A percentile compares a stretch with the other conserved stretches of the same genome.
phyloP scores from a whole-genome alignment of 2,888 invertebrate species.

The Amphipoea oculea region DNA sequence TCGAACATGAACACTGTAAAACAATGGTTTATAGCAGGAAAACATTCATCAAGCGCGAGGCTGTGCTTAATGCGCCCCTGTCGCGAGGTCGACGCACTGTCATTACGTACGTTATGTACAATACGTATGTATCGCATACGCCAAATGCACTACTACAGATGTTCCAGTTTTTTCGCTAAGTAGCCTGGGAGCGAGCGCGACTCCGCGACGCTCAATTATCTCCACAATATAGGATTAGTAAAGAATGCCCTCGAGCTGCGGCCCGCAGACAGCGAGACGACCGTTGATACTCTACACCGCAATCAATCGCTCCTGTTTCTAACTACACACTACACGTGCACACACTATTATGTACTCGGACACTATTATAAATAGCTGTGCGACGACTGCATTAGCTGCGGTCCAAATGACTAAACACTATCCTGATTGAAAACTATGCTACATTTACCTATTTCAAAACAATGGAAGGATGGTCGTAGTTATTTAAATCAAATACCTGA shows the following conservation, averaged over 20 bases:
- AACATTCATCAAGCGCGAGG: slow-evolving; percentile 74
- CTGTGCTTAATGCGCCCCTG: slow-evolving; percentile 65
- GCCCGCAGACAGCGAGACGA: slow-evolving; percentile 76
- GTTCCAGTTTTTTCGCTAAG: slow-evolving; percentile 72
- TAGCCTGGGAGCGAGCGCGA: slow-evolving; percentile 38
- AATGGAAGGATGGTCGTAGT: slow-evolving; percentile 20
- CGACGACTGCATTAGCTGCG: slow-evolving; percentile 54
- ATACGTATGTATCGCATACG: slow-evolving; percentile 69
- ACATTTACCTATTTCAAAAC: slow-evolving; percentile 47
- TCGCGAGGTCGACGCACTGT: slow-evolving; percentile 69
- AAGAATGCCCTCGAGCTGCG: slow-evolving; percentile 65
- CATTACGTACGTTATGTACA: slow-evolving; percentile 59
- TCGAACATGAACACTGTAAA: slow-evolving; percentile 70
- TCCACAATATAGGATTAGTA: slow-evolving; percentile 67
- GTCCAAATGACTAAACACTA: slow-evolving; percentile 51
- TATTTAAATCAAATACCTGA: slow-evolving; percentile 31
- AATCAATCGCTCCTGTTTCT: slow-evolving; percentile 70
- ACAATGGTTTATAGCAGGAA: slow-evolving; percentile 78
- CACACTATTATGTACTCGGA: slow-evolving; percentile 54
- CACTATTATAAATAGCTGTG: slow-evolving; percentile 58
- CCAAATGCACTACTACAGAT: slow-evolving; percentile 69
- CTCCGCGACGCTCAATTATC: slow-evolving; percentile 52
- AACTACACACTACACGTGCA: slow-evolving; percentile 68
- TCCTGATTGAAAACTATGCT: slow-evolving; percentile 42
- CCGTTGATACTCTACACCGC: slow-evolving; percentile 70